These are phyloP conservation scores for Virgularia gustaviana DNA, from an alignment of 92 coral and sea anemone genomes.

Conservation along the genomic window DNA sequence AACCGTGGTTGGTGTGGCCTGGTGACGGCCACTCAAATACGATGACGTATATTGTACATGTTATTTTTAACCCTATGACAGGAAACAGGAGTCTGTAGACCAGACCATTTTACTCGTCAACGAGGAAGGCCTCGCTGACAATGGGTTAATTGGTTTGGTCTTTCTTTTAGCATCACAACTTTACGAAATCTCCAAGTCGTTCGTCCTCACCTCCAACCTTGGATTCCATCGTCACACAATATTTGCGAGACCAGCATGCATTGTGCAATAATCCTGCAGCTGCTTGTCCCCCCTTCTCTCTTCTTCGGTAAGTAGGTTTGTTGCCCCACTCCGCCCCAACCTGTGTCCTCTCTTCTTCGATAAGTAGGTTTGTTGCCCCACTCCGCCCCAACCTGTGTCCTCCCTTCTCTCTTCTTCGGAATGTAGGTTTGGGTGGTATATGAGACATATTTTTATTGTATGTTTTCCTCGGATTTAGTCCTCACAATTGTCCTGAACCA, in stretches of 20 bases:
- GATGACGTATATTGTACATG: background rate
- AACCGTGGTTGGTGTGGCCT: no score
- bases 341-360: no score
- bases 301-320: conserved; percentile 58
- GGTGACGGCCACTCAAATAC: no score
- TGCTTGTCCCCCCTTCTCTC: conserved; percentile 90
- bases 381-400: background rate
- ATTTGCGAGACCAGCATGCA: conserved; percentile 93
- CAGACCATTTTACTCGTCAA: background rate
- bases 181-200: conserved; percentile 26
- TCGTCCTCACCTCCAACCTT: conserved; percentile 88
- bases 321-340: background rate
- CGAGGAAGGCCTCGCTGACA: background rate
- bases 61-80: background rate
- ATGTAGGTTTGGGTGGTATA: no score
- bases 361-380: no score
- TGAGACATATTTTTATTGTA: background rate
- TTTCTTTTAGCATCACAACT: conserved; percentile 10
- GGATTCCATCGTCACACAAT: conserved; percentile 89
- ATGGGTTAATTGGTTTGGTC: background rate
- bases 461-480: conserved; percentile 54
- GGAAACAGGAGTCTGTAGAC: no score
- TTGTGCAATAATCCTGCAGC: conserved; percentile 90
- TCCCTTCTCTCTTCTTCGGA: no score
- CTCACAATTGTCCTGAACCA: conserved; percentile 90